Conservation (phyloP, 2,113 vertebrate genomes). For the Chroicocephalus ridibundus region DNA sequence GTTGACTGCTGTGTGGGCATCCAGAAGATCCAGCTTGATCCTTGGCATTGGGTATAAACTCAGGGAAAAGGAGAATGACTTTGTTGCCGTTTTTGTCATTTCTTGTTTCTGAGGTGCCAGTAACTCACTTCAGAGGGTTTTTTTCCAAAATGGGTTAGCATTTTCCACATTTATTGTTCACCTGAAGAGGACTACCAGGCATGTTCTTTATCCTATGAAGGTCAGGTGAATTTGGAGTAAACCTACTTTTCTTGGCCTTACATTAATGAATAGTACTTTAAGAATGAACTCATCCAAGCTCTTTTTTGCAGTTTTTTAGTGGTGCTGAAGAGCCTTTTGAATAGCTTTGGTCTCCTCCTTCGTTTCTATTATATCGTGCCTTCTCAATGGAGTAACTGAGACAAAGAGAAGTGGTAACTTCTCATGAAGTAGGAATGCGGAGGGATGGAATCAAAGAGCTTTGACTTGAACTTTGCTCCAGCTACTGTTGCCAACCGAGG, state of each 20-base stretch:
- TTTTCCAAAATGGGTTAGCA: not conserved
- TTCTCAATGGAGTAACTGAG: not conserved
- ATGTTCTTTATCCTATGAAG: not conserved
- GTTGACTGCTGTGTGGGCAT: not conserved
- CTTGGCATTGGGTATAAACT: not conserved
- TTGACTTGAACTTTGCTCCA: slow-evolving; percentile 27
- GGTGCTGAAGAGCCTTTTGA: not conserved
- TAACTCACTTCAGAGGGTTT: not conserved
- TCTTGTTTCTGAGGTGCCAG: not conserved
- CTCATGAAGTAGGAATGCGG: slow-evolving; percentile 14
- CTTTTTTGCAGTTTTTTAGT: not conserved
- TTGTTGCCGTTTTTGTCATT: not conserved
- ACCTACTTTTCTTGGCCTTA: not conserved
- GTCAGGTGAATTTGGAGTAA: not conserved
- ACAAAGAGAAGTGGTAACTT: slow-evolving; percentile 17
- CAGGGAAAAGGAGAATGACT: not conserved
- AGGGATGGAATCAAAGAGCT: slow-evolving; percentile 12
- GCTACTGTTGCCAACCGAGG: not conserved
- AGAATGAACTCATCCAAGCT: not conserved
- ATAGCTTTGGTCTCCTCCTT: not conserved
- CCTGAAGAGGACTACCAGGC: not conserved
- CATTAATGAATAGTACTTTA: not conserved
- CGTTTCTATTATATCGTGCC: not conserved
- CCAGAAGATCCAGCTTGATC: not conserved
- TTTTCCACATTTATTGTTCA: not conserved